These are phyloP conservation scores for Drosophila pandora DNA, from an alignment of 1,140 invertebrate species.

Conservation along the genomic window DNA sequence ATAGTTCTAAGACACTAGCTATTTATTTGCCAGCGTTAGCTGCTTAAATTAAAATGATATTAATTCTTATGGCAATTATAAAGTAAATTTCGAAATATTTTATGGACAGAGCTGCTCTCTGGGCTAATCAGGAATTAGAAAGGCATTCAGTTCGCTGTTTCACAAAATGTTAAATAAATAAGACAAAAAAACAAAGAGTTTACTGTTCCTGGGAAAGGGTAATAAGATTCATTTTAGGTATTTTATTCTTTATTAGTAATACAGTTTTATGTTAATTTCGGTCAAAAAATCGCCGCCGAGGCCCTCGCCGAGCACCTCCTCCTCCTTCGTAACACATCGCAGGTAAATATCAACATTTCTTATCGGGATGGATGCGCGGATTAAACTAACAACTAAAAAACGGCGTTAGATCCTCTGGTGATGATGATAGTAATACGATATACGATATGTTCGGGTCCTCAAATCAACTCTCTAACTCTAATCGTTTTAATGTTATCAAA, in stretches of 20 bases:
- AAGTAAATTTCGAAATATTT: slow-evolving; percentile 6
- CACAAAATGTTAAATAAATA: slow-evolving; percentile 50
- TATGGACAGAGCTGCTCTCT: slow-evolving; percentile 9
- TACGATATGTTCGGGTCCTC: slow-evolving; percentile 70
- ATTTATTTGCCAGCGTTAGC: slow-evolving; percentile 37
- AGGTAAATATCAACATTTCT: slow-evolving; percentile 52
- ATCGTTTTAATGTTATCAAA: slow-evolving; percentile 52
- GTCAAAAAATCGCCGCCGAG: slow-evolving; percentile 31
- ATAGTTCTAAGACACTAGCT: slow-evolving; percentile 25
- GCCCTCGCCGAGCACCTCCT: slow-evolving; percentile 14
- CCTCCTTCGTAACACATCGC: slow-evolving; percentile 21
- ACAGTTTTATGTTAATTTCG: slow-evolving; percentile 47
- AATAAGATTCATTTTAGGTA: slow-evolving; percentile 1
- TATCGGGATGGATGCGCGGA: slow-evolving; percentile 32
- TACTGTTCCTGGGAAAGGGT: not conserved
- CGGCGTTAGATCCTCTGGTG: not conserved
- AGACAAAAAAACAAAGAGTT: not conserved
- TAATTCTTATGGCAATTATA: slow-evolving; percentile 20
- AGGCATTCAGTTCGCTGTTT: slow-evolving; percentile 15
- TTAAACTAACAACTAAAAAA: slow-evolving; percentile 19
- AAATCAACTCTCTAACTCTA: slow-evolving; percentile 50
- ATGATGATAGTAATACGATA: slow-evolving; percentile 74
- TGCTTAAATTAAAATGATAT: slow-evolving; percentile 19
- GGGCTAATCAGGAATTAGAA: slow-evolving; percentile 18
- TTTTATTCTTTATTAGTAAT: slow-evolving; percentile 61